Evolutionary conservation across 2,113 vertebrate species (phyloP).

Genomic region (Sinocyclocheilus anophthalmus): DNA sequence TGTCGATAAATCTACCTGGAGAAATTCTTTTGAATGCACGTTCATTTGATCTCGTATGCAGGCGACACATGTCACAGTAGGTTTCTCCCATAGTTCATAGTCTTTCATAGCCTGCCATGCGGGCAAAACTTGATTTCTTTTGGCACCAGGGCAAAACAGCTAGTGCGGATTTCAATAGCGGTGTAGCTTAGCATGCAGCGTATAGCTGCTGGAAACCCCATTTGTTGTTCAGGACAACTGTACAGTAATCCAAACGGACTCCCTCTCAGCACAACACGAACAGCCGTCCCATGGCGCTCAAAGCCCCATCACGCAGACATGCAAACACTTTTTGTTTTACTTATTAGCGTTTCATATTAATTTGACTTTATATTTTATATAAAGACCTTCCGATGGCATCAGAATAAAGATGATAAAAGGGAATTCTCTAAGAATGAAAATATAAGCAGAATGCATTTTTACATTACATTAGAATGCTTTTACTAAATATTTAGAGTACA

Average conservation of each 20-base stretch:
- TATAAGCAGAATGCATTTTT: not conserved
- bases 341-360: not conserved
- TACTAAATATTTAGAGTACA: not conserved
- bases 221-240: constrained; percentile 43
- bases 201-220: constrained; percentile 49
- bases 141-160: constrained; percentile 65
- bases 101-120: constrained; percentile 66
- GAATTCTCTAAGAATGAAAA: not conserved
- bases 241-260: constrained; percentile 30
- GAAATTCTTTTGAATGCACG: constrained; percentile 64
- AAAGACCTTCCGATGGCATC: not conserved
- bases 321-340: constrained; percentile 8
- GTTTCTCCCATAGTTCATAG: constrained; percentile 67
- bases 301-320: not conserved
- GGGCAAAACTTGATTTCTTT: constrained; percentile 66
- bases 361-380: not conserved
- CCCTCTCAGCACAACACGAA: constrained; percentile 27
- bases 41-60: constrained; percentile 66
- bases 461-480: not conserved
- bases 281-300: constrained; percentile 11
- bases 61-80: constrained; percentile 67
- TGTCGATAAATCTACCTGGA: constrained; percentile 66
- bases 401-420: constrained; percentile 2
- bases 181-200: constrained; percentile 50
- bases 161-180: constrained; percentile 59